Conservation (phyloP, 2,797 vertebrate species). For the Numenius phaeopus region DNA sequence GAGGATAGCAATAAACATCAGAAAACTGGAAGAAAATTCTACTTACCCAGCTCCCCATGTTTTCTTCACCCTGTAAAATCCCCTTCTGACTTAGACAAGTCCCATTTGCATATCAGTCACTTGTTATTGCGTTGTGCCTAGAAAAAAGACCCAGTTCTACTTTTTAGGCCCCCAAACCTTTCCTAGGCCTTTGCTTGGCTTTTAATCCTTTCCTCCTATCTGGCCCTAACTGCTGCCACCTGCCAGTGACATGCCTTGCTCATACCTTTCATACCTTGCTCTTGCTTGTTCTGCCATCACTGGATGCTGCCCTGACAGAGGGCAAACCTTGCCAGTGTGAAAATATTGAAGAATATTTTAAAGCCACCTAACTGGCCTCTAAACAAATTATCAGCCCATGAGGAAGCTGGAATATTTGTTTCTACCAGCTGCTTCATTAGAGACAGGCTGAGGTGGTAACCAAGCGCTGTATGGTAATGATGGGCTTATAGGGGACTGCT, state of each 20-base stretch:
- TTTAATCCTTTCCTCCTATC: not conserved
- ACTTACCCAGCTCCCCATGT: not conserved
- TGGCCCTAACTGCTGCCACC: not conserved
- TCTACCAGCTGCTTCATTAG: not conserved
- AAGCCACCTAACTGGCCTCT: not conserved
- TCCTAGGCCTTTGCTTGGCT: not conserved
- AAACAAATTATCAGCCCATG: not conserved
- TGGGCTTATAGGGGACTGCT: not conserved
- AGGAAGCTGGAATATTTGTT: not conserved
- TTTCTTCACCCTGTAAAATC: not conserved
- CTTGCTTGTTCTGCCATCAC: not conserved
- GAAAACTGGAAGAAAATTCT: not conserved
- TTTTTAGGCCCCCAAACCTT: not conserved
- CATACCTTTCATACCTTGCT: not conserved
- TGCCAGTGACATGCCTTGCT: not conserved
- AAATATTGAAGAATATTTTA: not conserved
- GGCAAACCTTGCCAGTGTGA: not conserved
- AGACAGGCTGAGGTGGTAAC: not conserved
- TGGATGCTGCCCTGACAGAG: not conserved
- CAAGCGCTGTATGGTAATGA: not conserved
- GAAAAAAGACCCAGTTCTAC: rapidly evolving
- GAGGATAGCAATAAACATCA: not conserved
- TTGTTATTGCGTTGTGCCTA: not conserved
- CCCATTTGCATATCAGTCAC: rapidly evolving
- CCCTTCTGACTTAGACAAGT: not conserved